Evolutionary conservation across 2,797 vertebrate genomes (phyloP).

Genomic region (Pangasius mekongensis): DNA sequence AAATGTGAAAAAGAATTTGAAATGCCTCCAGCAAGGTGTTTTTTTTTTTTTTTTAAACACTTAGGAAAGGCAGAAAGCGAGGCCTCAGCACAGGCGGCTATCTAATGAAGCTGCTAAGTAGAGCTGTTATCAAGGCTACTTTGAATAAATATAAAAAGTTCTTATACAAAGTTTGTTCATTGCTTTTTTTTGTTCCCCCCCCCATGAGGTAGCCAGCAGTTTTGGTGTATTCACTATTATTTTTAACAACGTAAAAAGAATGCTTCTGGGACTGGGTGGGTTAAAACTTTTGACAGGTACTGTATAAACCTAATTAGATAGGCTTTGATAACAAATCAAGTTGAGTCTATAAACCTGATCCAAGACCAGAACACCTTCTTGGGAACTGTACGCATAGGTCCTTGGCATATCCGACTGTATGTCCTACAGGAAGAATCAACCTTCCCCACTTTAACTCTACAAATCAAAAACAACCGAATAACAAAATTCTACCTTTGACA

Average conservation of each 20-base stretch:
- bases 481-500: conserved; percentile 1
- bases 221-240: conserved; percentile 1
- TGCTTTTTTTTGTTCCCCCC: background rate
- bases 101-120: background rate
- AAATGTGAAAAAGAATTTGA: too few relatives aligned
- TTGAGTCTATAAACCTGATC: background rate
- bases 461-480: conserved; percentile 23
- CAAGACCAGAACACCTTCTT: conserved; percentile 8
- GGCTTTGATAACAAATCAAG: background rate
- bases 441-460: background rate
- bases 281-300: conserved; percentile 21
- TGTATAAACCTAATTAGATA: background rate
- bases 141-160: conserved; percentile 18
- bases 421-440: conserved; percentile 19
- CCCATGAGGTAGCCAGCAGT: conserved; percentile 13
- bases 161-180: background rate
- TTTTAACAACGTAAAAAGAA: background rate
- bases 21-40: background rate
- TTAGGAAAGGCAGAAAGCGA: background rate
- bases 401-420: background rate
- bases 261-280: background rate
- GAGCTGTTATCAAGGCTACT: background rate
- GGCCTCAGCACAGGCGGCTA: background rate
- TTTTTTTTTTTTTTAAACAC: background rate
- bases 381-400: background rate